phyloP scores from a whole-genome alignment of 2,888 invertebrate species.

The Marronus borbonicus region DNA sequence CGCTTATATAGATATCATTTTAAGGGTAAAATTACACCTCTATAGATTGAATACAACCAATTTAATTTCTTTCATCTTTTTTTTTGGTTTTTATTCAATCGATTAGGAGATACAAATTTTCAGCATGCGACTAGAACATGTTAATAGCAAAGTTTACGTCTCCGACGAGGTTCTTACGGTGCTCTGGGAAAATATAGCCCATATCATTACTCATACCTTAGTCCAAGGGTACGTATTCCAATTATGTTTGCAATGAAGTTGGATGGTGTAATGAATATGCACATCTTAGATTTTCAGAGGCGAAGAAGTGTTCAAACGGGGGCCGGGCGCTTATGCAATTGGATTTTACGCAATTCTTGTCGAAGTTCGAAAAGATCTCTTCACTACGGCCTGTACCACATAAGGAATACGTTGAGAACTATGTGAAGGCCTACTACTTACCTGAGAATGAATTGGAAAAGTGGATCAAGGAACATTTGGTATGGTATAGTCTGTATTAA shows the following conservation, averaged over 20 bases:
- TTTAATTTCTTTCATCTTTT: conserved; percentile 10
- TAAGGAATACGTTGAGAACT: conserved; percentile 92
- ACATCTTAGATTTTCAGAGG: conserved; percentile 81
- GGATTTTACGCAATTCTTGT: conserved; percentile 95
- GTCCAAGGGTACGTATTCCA: conserved; percentile 85
- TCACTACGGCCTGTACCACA: conserved; percentile 88
- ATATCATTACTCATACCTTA: conserved; percentile 87
- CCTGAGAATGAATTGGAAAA: conserved; percentile 90
- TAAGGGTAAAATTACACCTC: conserved; percentile 71
- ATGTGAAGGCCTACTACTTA: conserved; percentile 97
- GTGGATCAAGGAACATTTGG: conserved; percentile 89
- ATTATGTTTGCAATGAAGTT: too few species aligned
- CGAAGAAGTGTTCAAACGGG: conserved; percentile 95
- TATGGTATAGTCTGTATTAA: conserved; percentile 63
- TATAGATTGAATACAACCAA: background rate
- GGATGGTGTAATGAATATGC: background rate
- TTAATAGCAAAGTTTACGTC: conserved; percentile 80
- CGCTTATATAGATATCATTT: conserved; percentile 85
- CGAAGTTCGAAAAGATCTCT: conserved; percentile 91
- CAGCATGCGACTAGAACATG: conserved; percentile 83
- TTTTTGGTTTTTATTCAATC: conserved; percentile 53
- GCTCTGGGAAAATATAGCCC: conserved; percentile 91
- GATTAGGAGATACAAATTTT: conserved; percentile 82
- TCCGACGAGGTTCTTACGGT: conserved; percentile 79
- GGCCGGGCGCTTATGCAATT: conserved; percentile 98